These are phyloP conservation scores for Galbula dea DNA, from an alignment of 2,113 vertebrate genomes.

Conservation along the genomic window DNA sequence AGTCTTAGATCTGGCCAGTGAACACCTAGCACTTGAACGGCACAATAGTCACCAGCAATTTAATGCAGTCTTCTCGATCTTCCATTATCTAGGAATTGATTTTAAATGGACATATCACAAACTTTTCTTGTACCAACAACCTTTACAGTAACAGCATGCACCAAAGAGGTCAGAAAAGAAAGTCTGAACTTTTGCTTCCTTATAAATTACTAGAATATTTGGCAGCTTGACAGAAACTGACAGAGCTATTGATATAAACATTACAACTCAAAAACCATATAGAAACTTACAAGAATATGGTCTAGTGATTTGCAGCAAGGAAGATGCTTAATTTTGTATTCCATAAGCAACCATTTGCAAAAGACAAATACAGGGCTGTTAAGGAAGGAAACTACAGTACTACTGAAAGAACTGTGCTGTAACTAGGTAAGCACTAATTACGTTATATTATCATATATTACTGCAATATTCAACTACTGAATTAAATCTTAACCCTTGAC, in stretches of 20 bases:
- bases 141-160: neutral
- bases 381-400: neutral
- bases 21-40: neutral
- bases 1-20: neutral
- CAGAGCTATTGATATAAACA: neutral
- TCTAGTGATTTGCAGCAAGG: neutral
- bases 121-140: neutral
- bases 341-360: neutral
- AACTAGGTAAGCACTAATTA: neutral
- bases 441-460: neutral
- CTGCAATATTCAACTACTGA: neutral
- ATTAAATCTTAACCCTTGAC: neutral
- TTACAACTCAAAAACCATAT: neutral
- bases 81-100: neutral
- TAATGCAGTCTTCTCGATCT: neutral
- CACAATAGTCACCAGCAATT: neutral
- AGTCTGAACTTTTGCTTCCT: neutral
- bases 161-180: neutral
- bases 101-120: neutral
- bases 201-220: neutral
- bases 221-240: neutral
- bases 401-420: neutral
- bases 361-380: neutral
- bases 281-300: neutral
- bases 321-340: neutral